Evolutionary conservation across 2,797 vertebrate species (phyloP), one percentile per base, ranked within the genome.

Genomic region (Epinephelus malabaricus): DNA sequence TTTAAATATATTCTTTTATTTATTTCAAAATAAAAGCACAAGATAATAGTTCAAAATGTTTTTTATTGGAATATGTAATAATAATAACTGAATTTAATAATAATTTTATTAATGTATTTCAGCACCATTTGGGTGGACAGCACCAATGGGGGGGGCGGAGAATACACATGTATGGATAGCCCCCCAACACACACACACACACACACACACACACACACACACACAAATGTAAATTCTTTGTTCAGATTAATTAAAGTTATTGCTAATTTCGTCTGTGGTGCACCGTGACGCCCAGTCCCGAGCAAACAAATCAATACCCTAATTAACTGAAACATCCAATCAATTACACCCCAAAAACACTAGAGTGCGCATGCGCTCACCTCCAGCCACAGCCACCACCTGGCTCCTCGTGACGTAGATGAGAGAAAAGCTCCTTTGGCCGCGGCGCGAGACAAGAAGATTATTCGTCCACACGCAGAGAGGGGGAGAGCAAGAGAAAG

Each of bases 341-440:
- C 75, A 83, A 90, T 86, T 71, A 84, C 45, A 0, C 34, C 1
- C 40, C 11, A 6, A 40, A 43, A 69, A 85, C 74, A 68, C 66
- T 10, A 11, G 14, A 85, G 61, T 78, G 94, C 96, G 96, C 96
- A 93, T 92, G 95, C 95, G 94, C 89, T 18, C 56, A 80, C 54
- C 63, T 64, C 46, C 14, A 14, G 18, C 21, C 71, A 27, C 40
- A 5, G 21, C 14, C 78, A 59, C 78, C 87, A 93, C 92, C 92
- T 92, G 90, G 87, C 79, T 65, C 65, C 66, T 34, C 49, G 85
- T 96, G 95, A 96, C 95, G 95, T 94, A 88, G 58, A 59, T 55
- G 78, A 86, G 71, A 93, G 92, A 83, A 89, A 92, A 94, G 91
- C 90, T 87, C 66, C 79, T 93, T 85, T 82, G 79, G 75, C 45